Evolutionary conservation across 1,140 invertebrate genomes (phyloP), one percentile per base, ranked within the genome.

Genomic region (Pogonomyrmex californicus): DNA sequence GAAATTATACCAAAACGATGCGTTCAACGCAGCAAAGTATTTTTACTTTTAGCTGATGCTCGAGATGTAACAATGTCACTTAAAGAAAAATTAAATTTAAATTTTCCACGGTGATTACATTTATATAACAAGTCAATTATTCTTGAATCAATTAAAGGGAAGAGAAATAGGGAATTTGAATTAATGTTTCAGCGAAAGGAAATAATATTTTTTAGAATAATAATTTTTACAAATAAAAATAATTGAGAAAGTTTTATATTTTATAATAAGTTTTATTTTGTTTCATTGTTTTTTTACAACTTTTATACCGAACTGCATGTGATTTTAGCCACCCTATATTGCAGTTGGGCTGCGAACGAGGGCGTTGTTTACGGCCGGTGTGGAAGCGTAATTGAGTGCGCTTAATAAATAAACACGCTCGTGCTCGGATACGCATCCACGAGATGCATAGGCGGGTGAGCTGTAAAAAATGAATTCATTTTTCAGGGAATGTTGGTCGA

Each of bases 361-460:
- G 41, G 41, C 12, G 77, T 82, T 82, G 79, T 82, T 82, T 82
- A 82, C 66, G 66, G 36, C 38, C 66, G 51, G 30, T 47, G 65
- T 47, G 79, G 66, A 44, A 44, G 79, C 79, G 79, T 73, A 82
- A 82, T 82, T 82, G 66, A 82, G 79, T 71, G 79, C 79, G 66
- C 66, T 82, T 82, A 82, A 82, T 82, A 82, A 82, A 82, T 82
- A 82, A 82, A 82, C 79, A 71, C 44, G 51, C 66, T 36, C 66
- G 66, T 54, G 66, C 79, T 73, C 54, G 79, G 56, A 82, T 73
- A 71, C 79, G 41, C 51, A 73, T 71, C 17, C 66, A 54, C 66
- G 79, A 12, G 30, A 47, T 82, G 66, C 66, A 56, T 14, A 79
- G 33, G 44, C n/a, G 65, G 66, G 38, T 82, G 79, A 58, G 30